phyloP scores from a whole-genome alignment of 1,140 invertebrate species.

The Eumeta japonica region DNA sequence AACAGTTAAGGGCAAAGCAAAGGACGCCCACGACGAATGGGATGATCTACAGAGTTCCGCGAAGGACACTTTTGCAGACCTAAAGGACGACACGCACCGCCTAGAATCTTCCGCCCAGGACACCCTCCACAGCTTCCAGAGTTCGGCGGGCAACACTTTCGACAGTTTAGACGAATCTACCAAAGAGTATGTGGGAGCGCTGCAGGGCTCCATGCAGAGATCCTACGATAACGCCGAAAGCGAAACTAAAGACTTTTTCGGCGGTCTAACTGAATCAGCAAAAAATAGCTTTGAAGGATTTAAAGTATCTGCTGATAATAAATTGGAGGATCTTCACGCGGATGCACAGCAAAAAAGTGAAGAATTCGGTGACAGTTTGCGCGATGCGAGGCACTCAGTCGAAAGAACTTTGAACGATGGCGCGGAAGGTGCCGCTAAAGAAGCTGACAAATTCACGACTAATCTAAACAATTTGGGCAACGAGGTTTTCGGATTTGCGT shows the following conservation, averaged over 20 bases:
- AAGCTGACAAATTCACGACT: slow-evolving; percentile 40
- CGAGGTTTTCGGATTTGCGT: slow-evolving; percentile 36
- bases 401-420: neutral
- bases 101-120: slow-evolving; percentile 41
- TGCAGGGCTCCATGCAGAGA: slow-evolving; percentile 20
- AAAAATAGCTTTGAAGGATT: slow-evolving; percentile 27
- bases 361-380: slow-evolving; percentile 23
- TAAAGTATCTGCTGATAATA: slow-evolving; percentile 43
- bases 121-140: slow-evolving; percentile 45
- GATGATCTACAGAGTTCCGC: slow-evolving; percentile 43
- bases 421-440: slow-evolving; percentile 21
- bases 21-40: slow-evolving; percentile 31
- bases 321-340: slow-evolving; percentile 38
- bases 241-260: slow-evolving; percentile 24
- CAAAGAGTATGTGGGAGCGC: slow-evolving; percentile 24
- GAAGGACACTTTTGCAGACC: slow-evolving; percentile 38
- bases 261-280: neutral
- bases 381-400: slow-evolving; percentile 10
- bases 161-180: slow-evolving; percentile 46
- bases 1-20: slow-evolving; percentile 38
- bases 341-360: slow-evolving; percentile 26
- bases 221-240: slow-evolving; percentile 11
- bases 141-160: slow-evolving; percentile 47
- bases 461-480: slow-evolving; percentile 45
- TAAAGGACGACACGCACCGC: slow-evolving; percentile 34